Conservation (phyloP, 2,888 invertebrate species). For the Thereva unica region DNA sequence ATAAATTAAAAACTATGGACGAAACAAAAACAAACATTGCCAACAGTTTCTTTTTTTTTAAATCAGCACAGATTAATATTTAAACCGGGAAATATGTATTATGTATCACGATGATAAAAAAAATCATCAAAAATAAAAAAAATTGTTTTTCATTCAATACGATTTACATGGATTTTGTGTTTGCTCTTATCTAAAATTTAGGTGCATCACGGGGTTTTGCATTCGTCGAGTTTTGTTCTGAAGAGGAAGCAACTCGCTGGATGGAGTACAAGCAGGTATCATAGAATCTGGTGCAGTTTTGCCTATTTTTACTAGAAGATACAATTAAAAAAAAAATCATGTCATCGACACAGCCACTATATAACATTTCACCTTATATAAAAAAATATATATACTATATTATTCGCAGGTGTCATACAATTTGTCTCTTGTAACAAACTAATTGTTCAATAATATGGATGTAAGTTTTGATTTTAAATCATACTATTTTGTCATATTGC, state of each 20-base stretch:
- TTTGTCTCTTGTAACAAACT: neutral
- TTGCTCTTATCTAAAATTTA: conserved; percentile 72
- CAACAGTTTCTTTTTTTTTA: conserved; percentile 18
- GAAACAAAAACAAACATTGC: conserved; percentile 6
- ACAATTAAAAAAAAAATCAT: conserved; percentile 4
- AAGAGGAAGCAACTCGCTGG: conserved; percentile 86
- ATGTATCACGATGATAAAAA: conserved; percentile 26
- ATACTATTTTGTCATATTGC: too few species aligned
- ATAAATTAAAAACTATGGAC: neutral
- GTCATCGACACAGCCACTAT: conserved; percentile 22
- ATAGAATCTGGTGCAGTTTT: conserved; percentile 49
- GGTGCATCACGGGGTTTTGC: conserved; percentile 88
- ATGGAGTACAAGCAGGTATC: conserved; percentile 88
- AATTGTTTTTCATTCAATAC: conserved; percentile 46
- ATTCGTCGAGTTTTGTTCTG: conserved; percentile 90
- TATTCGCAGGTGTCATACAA: conserved; percentile 25
- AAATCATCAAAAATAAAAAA: conserved; percentile 50
- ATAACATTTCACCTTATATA: neutral
- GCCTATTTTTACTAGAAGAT: conserved; percentile 31
- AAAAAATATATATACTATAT: neutral
- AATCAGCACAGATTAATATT: neutral
- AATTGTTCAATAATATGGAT: too few species aligned
- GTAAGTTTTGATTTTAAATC: too few species aligned
- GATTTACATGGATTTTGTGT: conserved; percentile 61
- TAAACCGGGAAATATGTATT: conserved; percentile 20